Conservation (phyloP, 2,797 vertebrate genomes). For the Paguma larvata region DNA sequence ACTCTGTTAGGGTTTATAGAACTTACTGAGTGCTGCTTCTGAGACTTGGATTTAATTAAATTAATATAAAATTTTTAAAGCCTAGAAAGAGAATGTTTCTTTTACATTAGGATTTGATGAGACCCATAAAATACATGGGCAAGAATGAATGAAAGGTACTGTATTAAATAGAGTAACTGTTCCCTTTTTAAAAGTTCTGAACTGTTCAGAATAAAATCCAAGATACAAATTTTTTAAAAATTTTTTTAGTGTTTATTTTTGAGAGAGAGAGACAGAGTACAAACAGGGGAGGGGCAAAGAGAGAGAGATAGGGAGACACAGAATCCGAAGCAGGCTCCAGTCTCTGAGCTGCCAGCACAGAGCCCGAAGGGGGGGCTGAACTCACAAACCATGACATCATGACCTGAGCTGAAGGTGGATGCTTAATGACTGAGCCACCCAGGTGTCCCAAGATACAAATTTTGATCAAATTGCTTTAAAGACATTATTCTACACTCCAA, state of each 20-base stretch:
- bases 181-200: constrained; percentile 1
- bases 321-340: too few relatives aligned
- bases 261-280: too few relatives aligned
- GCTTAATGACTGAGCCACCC: too few relatives aligned
- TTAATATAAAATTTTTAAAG: neutral
- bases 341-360: too few relatives aligned
- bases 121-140: neutral
- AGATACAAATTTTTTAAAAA: constrained; percentile 16
- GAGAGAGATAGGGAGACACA: too few relatives aligned
- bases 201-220: neutral
- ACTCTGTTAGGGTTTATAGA: neutral
- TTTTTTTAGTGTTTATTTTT: too few relatives aligned
- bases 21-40: neutral
- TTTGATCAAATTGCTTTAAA: constrained; percentile 35
- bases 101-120: neutral
- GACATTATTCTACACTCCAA: constrained; percentile 7
- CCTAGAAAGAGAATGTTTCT: neutral
- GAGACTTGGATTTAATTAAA: neutral
- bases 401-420: too few relatives aligned
- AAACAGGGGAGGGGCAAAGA: too few relatives aligned
- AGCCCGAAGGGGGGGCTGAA: too few relatives aligned
- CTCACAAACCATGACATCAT: too few relatives aligned
- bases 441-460: neutral
- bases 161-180: neutral
- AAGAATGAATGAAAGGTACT: neutral